Evolutionary conservation across 2,797 vertebrate genomes (phyloP), one percentile per base, ranked within the genome.

Genomic region (Jordanella pulchra): DNA sequence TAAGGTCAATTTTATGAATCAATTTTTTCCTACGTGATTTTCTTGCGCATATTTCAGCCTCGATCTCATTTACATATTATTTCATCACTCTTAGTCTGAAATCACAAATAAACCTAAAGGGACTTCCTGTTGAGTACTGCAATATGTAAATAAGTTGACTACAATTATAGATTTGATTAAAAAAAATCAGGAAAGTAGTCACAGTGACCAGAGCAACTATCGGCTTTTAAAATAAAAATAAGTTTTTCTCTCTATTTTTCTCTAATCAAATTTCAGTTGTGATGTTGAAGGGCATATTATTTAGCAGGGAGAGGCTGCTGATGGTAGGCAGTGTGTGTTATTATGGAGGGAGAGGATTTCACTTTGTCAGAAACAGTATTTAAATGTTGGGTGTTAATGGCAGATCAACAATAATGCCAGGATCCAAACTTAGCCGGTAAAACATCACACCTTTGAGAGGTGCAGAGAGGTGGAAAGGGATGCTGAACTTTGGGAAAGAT

Each of bases 1-100:
- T 13, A 66, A 32, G 65, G 30, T 71, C n/a, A 74, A 70, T 45
- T 73, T 42, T 35, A n/a, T 54, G 3, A 44, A 23, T 18, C 44
- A 65, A 56, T n/a, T 28, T n/a, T 28, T 55, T 21, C 6, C 11
- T 64, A 15, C 27, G 27, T 50, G 3, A 53, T 35, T 17, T 67
- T 48, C 75, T 23, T 14, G 18, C 4, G 56, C 21, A n/a, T 66
- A 30, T 73, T 69, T 78, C 10, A n/a, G 39, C 45, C 3, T 2
- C 4, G 30, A 15, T 55, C 71, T 58, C 64, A 67, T 73, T 67
- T 11, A 50, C 42, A 54, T 66, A 50, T 50, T 2, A 45, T 12
- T 64, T 72, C 47, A 15, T 69, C 25, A 39, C 9, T 4, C 5
- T 39, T 39, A 39, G 9, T 5, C 35, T 39, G 35, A 39, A 39